A percentile compares a stretch with the other conserved stretches of the same genome.
These are phyloP conservation scores for Aelia acuminata DNA, from an alignment of 2,888 invertebrate species.

Conservation along the genomic window DNA sequence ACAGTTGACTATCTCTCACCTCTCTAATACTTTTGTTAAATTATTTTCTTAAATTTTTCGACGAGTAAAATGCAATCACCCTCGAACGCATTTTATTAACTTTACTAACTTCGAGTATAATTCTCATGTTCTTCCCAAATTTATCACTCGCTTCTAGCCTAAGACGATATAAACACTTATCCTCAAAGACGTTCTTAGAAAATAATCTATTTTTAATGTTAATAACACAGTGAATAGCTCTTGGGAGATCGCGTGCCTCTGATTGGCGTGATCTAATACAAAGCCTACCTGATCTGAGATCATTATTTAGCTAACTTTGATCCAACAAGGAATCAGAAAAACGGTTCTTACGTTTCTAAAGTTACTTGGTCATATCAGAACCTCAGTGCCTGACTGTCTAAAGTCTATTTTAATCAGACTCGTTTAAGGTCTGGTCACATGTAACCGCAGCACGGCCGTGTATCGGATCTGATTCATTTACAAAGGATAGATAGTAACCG, in stretches of 20 bases:
- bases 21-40: too few relatives aligned
- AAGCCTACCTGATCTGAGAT: not conserved
- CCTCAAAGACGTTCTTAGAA: not conserved
- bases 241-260: not conserved
- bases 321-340: not conserved
- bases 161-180: not conserved
- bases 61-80: too few relatives aligned
- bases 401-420: too few relatives aligned
- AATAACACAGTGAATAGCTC: not conserved
- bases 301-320: not conserved
- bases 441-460: too few relatives aligned
- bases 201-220: not conserved
- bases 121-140: not conserved
- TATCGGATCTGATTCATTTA: too few relatives aligned
- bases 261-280: slow-evolving; percentile 9
- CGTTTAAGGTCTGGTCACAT: too few relatives aligned
- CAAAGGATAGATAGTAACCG: too few relatives aligned
- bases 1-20: too few relatives aligned
- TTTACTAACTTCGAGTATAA: not conserved
- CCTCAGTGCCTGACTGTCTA: too few relatives aligned
- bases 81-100: too few relatives aligned
- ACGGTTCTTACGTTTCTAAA: not conserved
- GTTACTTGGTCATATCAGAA: not conserved
- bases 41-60: too few relatives aligned
- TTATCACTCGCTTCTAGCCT: not conserved